Percentiles rank a stretch among this genome's conserved stretches.
Conservation (phyloP, 1,140 invertebrate species). For the Elymnias hypermnestra region DNA sequence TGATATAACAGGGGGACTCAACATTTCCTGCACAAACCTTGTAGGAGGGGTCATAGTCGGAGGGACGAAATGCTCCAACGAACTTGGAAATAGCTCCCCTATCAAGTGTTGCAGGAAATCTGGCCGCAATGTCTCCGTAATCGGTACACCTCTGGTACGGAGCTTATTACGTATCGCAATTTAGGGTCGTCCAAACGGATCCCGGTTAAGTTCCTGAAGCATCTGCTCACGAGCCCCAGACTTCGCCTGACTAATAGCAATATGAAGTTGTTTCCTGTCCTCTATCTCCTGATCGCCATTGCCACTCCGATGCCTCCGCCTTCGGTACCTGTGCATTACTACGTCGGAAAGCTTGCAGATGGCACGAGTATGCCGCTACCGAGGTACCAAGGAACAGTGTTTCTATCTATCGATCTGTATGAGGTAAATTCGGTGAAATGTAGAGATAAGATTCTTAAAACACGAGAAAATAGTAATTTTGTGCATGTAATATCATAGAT, state of each 20-base stretch:
- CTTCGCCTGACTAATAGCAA: no score
- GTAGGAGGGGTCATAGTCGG: neutral
- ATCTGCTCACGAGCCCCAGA: neutral
- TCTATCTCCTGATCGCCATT: neutral
- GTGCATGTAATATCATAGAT: no score
- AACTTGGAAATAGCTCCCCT: neutral
- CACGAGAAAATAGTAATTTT: no score
- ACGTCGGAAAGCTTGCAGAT: no score
- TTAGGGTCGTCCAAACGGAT: neutral
- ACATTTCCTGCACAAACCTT: neutral
- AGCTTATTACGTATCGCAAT: neutral
- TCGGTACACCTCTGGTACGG: neutral
- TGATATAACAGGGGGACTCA: neutral
- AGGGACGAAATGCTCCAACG: neutral
- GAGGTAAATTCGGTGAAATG: no score
- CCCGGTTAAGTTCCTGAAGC: neutral
- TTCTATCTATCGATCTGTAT: no score
- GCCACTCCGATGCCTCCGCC: no score
- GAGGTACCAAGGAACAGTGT: no score
- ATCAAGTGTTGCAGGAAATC: neutral
- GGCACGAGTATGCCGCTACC: no score
- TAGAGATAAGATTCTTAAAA: no score
- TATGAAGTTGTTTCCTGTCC: neutral
- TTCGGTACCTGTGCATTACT: no score
- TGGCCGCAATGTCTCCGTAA: neutral